Conservation (phyloP, 2,888 invertebrate species). For the Tridacna crocea region DNA sequence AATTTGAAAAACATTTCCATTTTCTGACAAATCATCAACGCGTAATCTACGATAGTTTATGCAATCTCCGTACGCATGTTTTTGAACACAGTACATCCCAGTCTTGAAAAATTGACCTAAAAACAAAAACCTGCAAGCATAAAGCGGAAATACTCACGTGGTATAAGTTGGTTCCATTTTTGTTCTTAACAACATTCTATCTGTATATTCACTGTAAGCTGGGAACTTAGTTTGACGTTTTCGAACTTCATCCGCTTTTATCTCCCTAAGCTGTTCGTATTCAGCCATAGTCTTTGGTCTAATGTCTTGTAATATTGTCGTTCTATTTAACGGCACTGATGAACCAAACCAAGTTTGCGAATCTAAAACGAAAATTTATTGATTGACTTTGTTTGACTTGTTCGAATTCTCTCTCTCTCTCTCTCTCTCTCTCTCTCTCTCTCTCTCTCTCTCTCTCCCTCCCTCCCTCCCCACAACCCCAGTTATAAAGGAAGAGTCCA, state of each 20-base stretch:
- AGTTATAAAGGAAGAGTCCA: too few relatives aligned
- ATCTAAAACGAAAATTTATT: conserved; percentile 65
- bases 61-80: too few relatives aligned
- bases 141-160: conserved; percentile 60
- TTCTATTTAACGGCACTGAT: conserved; percentile 77
- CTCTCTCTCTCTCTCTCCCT: neutral
- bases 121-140: too few relatives aligned
- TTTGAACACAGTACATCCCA: too few relatives aligned
- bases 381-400: too few relatives aligned
- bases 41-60: too few relatives aligned
- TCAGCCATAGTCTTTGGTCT: conserved; percentile 79
- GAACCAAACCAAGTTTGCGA: conserved; percentile 82
- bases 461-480: neutral
- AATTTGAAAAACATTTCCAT: too few relatives aligned
- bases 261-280: conserved; percentile 68
- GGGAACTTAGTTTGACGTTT: conserved; percentile 76
- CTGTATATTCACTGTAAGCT: conserved; percentile 81
- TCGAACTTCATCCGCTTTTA: conserved; percentile 56
- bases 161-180: conserved; percentile 61
- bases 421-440: conserved; percentile 1
- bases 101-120: too few relatives aligned
- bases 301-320: conserved; percentile 76
- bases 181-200: conserved; percentile 72
- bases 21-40: too few relatives aligned
- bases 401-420: neutral